Evolutionary conservation across 2,113 vertebrate species (phyloP), one percentile per base, ranked within the genome.

Genomic region (Lethenteron camtschaticum): DNA sequence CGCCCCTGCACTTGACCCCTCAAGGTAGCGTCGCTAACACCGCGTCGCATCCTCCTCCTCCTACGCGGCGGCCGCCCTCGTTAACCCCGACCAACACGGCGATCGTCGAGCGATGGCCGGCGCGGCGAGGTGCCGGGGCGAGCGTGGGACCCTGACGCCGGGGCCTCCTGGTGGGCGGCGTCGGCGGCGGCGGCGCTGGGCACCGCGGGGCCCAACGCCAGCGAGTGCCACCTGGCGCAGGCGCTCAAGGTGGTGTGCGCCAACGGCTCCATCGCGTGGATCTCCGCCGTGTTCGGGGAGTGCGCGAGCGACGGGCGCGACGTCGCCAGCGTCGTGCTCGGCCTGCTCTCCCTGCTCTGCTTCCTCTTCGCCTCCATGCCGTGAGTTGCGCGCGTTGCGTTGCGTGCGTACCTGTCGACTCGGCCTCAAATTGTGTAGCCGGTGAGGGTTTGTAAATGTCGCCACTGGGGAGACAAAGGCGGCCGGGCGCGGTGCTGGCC

Each of bases 311-410:
- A 89, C 0, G 68, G 69, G 9, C 70, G 87, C 75, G 91, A 96
- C 2, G 68, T 89, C 57, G 80, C 87, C 79, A 97, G 92, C 1
- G 24, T 97, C 59, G 16, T 75, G 72, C 76, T 96, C 10, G 92
- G 89, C 8, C 77, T 97, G 72, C 20, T 88, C 58, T 97, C 92
- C 70, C 89, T 96, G 70, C 2, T 81, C 71, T 95, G 86, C 76
- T 97, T 97, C 18, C 80, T 89, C 2, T 78, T 80, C 0, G 85
- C 92, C 0, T 81, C 88, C n/a, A 74, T 94, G 13, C 92, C 92
- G 92, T 97, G 76, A 86, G 91, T 83, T 66, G 6, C 13, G 59
- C 13, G 16, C 16, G 59, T 5, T 63, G 16, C 4, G 59, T 63
- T 16, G 59, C 3, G 16, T 63, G 8, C 59, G 59, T 63, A 2